Conservation (phyloP, 2,113 vertebrate genomes). For the Serinus canaria region DNA sequence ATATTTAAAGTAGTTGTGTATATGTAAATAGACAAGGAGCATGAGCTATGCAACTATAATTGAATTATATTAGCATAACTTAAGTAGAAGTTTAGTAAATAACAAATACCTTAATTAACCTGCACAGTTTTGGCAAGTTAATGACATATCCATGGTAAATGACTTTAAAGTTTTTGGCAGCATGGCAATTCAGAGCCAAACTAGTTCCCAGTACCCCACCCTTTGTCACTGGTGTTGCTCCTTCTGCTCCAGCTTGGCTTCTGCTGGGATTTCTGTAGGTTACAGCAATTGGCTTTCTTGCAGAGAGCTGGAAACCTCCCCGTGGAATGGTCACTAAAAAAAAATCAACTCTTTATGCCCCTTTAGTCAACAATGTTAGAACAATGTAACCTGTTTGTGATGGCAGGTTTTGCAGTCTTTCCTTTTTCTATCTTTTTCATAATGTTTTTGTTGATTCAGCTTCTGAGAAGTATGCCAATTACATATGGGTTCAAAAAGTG, state of each 20-base stretch:
- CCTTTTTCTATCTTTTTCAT: neutral
- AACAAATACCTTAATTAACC: constrained; percentile 40
- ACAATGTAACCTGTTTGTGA: neutral
- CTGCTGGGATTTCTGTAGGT: neutral
- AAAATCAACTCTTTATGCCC: neutral
- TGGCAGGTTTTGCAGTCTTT: neutral
- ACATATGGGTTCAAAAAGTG: neutral
- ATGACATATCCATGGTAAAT: neutral
- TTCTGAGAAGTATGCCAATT: constrained; percentile 9
- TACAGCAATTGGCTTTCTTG: neutral
- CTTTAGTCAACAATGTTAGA: neutral
- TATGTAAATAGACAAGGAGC: constrained; percentile 34
- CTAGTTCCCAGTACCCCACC: neutral
- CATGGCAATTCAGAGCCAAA: neutral
- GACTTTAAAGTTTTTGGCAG: neutral
- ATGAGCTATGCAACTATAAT: constrained; percentile 30
- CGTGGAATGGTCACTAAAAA: neutral
- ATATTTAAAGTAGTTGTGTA: constrained; percentile 27
- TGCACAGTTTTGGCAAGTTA: neutral
- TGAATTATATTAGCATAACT: constrained; percentile 57
- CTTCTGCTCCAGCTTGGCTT: neutral
- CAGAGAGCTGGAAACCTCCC: neutral
- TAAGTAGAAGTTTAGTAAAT: constrained; percentile 36
- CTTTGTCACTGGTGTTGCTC: neutral
- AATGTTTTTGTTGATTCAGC: neutral